Evolutionary conservation across 2,888 invertebrate genomes (phyloP), one percentile per base, ranked within the genome.

Genomic region (Tanypteryx hageni): DNA sequence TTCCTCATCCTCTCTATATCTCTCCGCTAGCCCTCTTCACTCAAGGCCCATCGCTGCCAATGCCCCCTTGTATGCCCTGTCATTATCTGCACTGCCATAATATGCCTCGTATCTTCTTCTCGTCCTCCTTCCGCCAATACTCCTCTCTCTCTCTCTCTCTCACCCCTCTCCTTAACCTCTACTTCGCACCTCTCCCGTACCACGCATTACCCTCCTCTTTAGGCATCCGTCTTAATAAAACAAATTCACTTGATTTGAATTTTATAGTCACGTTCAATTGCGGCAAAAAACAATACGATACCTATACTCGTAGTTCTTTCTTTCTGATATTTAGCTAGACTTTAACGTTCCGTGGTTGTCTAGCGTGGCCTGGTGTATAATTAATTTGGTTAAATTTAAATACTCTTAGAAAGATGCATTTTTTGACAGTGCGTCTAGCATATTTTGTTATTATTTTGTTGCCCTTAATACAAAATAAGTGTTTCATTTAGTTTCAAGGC

Each of bases 41-140:
- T 89, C 89, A 89, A 89, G 89, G 89, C 31, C 89, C 89, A 64
- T 89, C 64, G 89, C 89, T 44, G 89, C 89, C 89, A 89, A 64
- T 89, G 89, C 61, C 89, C 89, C 44, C 89, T 58, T 86, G 86
- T 86, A 27, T 86, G 86, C 31, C 86, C 86, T 86, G 86, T 86
- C 86, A 86, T 86, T 86, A 86, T 86, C 86, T 86, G 59, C 86
- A 44, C 61, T 89, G 89, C 64, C 89, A 89, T 89, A 64, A 89
- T 89, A 64, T 89, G 89, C 89, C 64, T 44, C 89, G 61, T 86
- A 86, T 86, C 86, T 27, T 64, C 89, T 57, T n/a, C 57, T 83
- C 56, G 18, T 83, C 83, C 44, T 83, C 83, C 44, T 76, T 76
- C 76, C 76, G 76, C 76, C 89, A 89, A 89, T 89, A 31, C 44